These are phyloP conservation scores for Heteromormyrus szaboi DNA, from an alignment of 2,797 vertebrate species.

Conservation along the genomic window DNA sequence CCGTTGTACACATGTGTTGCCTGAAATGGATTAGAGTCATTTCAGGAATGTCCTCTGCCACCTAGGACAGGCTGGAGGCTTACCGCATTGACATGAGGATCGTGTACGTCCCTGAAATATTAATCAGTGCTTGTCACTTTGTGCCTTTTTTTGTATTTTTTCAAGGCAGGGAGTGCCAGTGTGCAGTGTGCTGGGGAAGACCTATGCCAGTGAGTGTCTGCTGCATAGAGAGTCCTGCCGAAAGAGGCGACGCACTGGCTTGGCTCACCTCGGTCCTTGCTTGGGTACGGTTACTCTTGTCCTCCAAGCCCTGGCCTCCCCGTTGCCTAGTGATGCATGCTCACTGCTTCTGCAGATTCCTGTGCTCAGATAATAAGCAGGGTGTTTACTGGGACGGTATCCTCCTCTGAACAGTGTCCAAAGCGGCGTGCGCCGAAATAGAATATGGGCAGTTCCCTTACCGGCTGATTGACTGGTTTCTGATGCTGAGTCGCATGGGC, in stretches of 20 bases:
- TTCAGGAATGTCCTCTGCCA: background rate
- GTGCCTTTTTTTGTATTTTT: background rate
- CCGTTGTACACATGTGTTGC: background rate
- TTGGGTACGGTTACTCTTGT: conserved; percentile 51
- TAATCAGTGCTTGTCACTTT: background rate
- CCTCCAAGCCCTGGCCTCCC: background rate
- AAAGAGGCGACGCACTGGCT: conserved; percentile 53
- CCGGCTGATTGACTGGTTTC: conserved; percentile 67
- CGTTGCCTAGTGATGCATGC: background rate
- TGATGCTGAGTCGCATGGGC: conserved; percentile 64
- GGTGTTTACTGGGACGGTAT: background rate
- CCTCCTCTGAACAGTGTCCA: conserved; percentile 44
- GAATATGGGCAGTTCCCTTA: conserved; percentile 65
- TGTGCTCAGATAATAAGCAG: background rate
- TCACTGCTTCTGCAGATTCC: background rate
- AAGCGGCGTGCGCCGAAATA: conserved; percentile 47
- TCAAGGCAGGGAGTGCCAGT: conserved; percentile 61
- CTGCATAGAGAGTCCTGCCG: conserved; percentile 64
- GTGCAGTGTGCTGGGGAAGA: conserved; percentile 64
- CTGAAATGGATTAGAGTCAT: background rate
- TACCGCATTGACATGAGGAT: background rate
- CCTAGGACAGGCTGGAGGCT: background rate
- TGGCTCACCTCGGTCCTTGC: conserved; percentile 59
- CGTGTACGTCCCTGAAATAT: background rate
- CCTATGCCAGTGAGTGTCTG: conserved; percentile 57